A percentile compares a stretch with the other conserved stretches of the same genome.
Conservation (phyloP, 2,888 invertebrate genomes). For the Elegia similella region DNA sequence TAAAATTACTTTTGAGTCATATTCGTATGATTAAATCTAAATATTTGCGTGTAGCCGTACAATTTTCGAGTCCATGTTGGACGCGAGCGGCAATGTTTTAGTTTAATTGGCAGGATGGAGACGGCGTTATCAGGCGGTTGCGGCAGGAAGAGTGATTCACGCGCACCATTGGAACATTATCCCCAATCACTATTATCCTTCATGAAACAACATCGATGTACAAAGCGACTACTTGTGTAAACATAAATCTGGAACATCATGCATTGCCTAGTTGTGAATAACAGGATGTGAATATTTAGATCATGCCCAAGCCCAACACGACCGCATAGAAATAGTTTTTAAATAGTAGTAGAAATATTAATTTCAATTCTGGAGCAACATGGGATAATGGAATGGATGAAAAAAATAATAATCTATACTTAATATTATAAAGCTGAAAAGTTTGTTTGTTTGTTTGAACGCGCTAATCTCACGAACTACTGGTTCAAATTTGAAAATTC, state of each 20-base stretch:
- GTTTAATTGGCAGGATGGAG: slow-evolving; percentile 75
- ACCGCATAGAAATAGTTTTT: background rate
- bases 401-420: too few species aligned
- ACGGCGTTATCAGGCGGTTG: slow-evolving; percentile 65
- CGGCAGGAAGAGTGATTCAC: slow-evolving; percentile 77
- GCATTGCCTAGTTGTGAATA: background rate
- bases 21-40: slow-evolving; percentile 42
- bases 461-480: too few species aligned
- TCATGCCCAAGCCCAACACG: background rate
- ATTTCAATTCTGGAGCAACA: background rate
- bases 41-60: slow-evolving; percentile 47
- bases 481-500: too few species aligned
- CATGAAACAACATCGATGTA: slow-evolving; percentile 43
- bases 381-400: background rate
- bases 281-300: slow-evolving; percentile 2
- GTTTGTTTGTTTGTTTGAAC: too few species aligned
- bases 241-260: background rate
- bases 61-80: slow-evolving; percentile 56
- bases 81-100: slow-evolving; percentile 55
- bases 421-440: too few species aligned
- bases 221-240: slow-evolving; percentile 19
- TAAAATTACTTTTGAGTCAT: slow-evolving; percentile 69
- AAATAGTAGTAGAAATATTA: background rate
- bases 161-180: slow-evolving; percentile 55
- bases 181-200: slow-evolving; percentile 62